Base-by-base conservation (phyloP, 2,888 invertebrate genomes). In the Drosophila testacea region DNA sequence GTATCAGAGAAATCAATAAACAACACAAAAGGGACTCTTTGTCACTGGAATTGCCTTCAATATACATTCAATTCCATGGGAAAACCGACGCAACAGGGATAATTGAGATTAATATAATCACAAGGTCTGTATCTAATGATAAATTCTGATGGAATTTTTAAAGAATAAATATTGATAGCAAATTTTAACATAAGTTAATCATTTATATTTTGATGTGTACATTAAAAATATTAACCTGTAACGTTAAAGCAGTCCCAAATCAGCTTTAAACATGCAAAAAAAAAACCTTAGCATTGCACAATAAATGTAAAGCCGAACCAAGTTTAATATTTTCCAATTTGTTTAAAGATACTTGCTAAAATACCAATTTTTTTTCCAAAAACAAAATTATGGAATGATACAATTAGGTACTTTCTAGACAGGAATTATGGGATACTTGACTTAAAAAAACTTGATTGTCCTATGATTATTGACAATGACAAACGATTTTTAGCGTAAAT, bases 401-500 rank as follows among this genome's bases (percentile, higher is more conserved):
- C 22, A 44, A 13, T 56, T 13, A 36, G 44, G 55, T 34, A 44
- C 36, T 36, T 55, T 56, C 27, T 34, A 56, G 34, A 56, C 55
- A 56, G 55, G 44, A 56, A 56, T 44, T 36, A 56, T 56, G 55
- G 44, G 34, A 44, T 56, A 56, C 44, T 56, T 56, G 44, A 44
- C 32, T 9, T 27, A 44, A 55, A 44, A 44, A 34, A 44, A 44
- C 55, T 44, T 56, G 27, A 10, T 27, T 44, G 27, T 55, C 34
- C 55, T 56, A 27, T 56, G 34, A 44, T 56, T 56, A 56, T 22
- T 44, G 55, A 44, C 44, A 56, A 56, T 56, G 55, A 56, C 55
- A 56, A 56, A 56, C 27, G 34, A 27, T 27, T 56, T 44, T 16
- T 6, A 44, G 34, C 34, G 44, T 36, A 56, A 56, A 56, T 27